Evolutionary conservation across 2,113 vertebrate species (phyloP).

Genomic region (Bufo bufo): DNA sequence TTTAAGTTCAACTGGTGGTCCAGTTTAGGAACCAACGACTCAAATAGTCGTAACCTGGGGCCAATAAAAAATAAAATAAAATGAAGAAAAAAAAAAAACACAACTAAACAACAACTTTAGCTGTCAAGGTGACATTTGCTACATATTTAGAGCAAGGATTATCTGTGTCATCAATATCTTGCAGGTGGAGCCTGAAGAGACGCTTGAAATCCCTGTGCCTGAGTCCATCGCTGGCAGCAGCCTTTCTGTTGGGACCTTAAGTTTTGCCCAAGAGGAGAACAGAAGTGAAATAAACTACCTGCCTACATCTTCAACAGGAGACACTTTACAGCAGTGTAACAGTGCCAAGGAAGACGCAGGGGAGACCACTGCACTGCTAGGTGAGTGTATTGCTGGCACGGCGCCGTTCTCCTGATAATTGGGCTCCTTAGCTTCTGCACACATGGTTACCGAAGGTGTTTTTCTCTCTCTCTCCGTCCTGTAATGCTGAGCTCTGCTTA

Average conservation of each 20-base stretch:
- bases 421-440: not conserved
- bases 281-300: slow-evolving; percentile 65
- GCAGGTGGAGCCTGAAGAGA: slow-evolving; percentile 72
- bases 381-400: slow-evolving; percentile 61
- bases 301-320: slow-evolving; percentile 65
- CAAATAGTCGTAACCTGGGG: no score
- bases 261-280: slow-evolving; percentile 67
- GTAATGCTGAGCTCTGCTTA: not conserved
- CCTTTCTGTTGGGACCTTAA: slow-evolving; percentile 66
- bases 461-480: not conserved
- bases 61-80: no score
- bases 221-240: slow-evolving; percentile 69
- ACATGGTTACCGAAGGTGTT: not conserved
- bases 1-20: no score
- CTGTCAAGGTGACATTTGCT: no score
- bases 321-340: slow-evolving; percentile 62
- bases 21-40: no score
- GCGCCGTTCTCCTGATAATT: not conserved
- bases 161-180: not conserved
- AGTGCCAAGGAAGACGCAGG: slow-evolving; percentile 70
- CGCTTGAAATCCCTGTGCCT: slow-evolving; percentile 67
- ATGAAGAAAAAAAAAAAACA: no score
- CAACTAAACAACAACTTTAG: no score
- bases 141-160: not conserved
- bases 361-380: slow-evolving; percentile 73